Evolutionary conservation across 2,113 vertebrate genomes (phyloP).

Genomic region (Calidris pugnax): DNA sequence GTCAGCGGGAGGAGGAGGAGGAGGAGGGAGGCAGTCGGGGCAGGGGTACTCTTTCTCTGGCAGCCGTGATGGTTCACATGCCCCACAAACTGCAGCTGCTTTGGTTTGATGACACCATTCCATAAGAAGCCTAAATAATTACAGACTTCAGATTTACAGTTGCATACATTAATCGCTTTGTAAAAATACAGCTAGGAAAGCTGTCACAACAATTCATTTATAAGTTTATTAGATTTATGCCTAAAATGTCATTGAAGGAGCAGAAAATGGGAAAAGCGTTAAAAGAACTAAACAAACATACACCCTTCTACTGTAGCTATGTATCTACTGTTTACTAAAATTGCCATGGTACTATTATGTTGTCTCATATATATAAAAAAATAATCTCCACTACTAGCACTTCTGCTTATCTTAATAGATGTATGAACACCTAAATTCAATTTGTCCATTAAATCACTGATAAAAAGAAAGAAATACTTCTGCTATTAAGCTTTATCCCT

Average conservation of each 20-base stretch:
- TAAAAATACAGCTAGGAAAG: not conserved
- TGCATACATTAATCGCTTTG: not conserved
- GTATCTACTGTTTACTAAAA: not conserved
- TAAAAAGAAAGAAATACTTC: not conserved
- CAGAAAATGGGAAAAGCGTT: not conserved
- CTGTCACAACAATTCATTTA: not conserved
- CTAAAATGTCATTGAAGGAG: not conserved
- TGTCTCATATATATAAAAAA: not conserved
- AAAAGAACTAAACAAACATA: not conserved
- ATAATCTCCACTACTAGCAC: not conserved
- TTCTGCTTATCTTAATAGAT: not conserved
- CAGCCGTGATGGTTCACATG: not conserved
- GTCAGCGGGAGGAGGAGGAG: not conserved
- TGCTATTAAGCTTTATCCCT: not conserved
- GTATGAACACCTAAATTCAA: not conserved
- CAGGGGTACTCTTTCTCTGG: not conserved
- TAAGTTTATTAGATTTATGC: not conserved
- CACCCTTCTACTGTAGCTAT: not conserved
- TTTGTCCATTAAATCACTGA: not conserved
- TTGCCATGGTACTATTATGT: not conserved
- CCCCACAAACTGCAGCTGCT: not conserved
- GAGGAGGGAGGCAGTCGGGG: not conserved
- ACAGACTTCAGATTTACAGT: not conserved
- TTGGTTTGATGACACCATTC: not conserved
- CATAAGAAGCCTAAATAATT: not conserved